phyloP scores from a whole-genome alignment of 2,113 vertebrate genomes.

The Nerophis ophidion region DNA sequence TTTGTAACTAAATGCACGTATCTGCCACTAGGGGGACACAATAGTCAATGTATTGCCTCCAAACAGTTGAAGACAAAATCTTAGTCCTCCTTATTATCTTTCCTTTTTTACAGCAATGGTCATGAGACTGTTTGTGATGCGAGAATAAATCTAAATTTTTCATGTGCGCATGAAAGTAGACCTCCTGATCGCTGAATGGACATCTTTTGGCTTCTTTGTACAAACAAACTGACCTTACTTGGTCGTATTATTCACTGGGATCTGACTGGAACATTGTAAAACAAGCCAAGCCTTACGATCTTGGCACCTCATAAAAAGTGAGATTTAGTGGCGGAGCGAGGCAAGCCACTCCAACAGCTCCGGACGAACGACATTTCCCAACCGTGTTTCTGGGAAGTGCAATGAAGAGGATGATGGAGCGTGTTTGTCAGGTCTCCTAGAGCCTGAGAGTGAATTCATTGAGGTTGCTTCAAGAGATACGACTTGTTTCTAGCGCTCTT shows the following conservation, averaged over 20 bases:
- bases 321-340: conserved; percentile 21
- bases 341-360: conserved; percentile 21
- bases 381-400: conserved; percentile 43
- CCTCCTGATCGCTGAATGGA: neutral
- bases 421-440: conserved; percentile 36
- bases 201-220: neutral
- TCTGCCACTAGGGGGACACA: conserved; percentile 17
- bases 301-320: conserved; percentile 30
- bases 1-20: neutral
- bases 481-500: conserved; percentile 13
- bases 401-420: conserved; percentile 30
- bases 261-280: conserved; percentile 7
- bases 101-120: neutral
- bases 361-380: conserved; percentile 31
- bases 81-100: neutral
- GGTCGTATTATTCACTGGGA: conserved; percentile 1
- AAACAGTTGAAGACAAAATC: neutral
- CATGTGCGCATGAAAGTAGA: neutral
- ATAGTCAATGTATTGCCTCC: neutral
- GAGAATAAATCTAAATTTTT: neutral
- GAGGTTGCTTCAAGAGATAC: conserved; percentile 7
- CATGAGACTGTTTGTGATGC: neutral
- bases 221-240: neutral
- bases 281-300: conserved; percentile 26
- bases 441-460: conserved; percentile 16